Evolutionary conservation across 2,888 invertebrate genomes (phyloP), one percentile per base, ranked within the genome.

Genomic region (Agonopterix arenella): DNA sequence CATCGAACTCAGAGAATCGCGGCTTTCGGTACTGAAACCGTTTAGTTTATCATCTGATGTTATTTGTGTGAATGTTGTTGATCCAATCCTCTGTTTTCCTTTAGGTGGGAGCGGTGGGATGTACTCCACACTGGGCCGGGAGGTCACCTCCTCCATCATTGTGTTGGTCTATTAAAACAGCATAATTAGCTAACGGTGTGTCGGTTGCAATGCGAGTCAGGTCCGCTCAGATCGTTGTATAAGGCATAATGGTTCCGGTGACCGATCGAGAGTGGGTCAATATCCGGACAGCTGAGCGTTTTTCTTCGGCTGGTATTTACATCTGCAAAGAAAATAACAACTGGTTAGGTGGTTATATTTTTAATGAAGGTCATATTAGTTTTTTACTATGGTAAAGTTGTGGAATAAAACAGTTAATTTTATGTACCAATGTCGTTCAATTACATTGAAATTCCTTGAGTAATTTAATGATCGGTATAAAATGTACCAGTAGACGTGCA

Each of bases 101-200:
- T 91, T 92, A 49, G 90, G 90, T 45, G 91, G 91, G 57, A 92
- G 76, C 59, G 91, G 90, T 58, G 91, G 90, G 67, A 90, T 86
- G 72, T 85, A 85, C 63, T 88, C 84, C 55, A 85, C 70, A 64
- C 69, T 84, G 11, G 82, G 76, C 59, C 85, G 80, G 52, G 84
- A 70, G 53, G 89, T 79, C 63, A 90, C 80, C 73, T 90, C 89
- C 80, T 91, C 90, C 91, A 91, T 90, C 73, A 70, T 79, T 69
- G 64, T 59, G 58, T 54, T 54, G 58, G 61, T 62, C 70, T 84
- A 85, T 77, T 80, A 74, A 76, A 79, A 73, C 76, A 70, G 80
- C 88, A 89, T 88, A 86, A 85, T 86, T 84, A 67, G 60, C 58
- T 71, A 85, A 81, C 83, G 80, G 84, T 76, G 60, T 60, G 61